phyloP scores from a whole-genome alignment of 2,797 vertebrate species.

The Spinibarbus caldwelli region DNA sequence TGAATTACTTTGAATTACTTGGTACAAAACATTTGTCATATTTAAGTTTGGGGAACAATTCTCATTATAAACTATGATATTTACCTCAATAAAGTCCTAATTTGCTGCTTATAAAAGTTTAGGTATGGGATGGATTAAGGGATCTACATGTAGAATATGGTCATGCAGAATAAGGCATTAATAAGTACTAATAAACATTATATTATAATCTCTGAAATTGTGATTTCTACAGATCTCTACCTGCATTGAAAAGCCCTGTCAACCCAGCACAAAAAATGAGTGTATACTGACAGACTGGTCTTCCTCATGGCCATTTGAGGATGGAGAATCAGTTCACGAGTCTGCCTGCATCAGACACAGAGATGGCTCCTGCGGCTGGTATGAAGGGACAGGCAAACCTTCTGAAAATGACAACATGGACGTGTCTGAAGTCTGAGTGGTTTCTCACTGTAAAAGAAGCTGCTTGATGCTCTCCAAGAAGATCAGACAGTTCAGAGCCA shows the following conservation, averaged over 20 bases:
- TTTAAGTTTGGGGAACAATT: too few species aligned
- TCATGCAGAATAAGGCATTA: too few species aligned
- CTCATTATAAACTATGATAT: too few species aligned
- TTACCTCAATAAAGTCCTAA: too few species aligned
- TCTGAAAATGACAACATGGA: slow-evolving; percentile 88
- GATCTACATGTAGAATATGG: too few species aligned
- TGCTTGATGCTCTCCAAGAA: not conserved
- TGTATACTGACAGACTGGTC: slow-evolving; percentile 92
- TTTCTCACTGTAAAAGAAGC: not conserved
- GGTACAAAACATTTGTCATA: too few species aligned
- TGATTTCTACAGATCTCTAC: slow-evolving; percentile 83
- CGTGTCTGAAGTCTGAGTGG: slow-evolving; percentile 83
- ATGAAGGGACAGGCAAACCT: slow-evolving; percentile 77
- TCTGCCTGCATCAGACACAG: slow-evolving; percentile 87
- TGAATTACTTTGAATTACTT: too few species aligned
- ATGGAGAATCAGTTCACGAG: slow-evolving; percentile 85
- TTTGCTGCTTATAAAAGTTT: too few species aligned
- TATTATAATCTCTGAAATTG: not conserved
- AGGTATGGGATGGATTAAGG: too few species aligned
- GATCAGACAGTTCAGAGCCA: not conserved
- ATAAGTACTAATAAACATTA: not conserved
- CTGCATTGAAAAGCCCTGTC: slow-evolving; percentile 85
- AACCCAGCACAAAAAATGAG: slow-evolving; percentile 80
- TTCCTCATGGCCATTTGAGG: not conserved
- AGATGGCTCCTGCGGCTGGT: slow-evolving; percentile 90